Percentiles rank a stretch among this genome's conserved stretches.
Conservation (phyloP, 2,113 vertebrate genomes). For the Vidua chalybeata region DNA sequence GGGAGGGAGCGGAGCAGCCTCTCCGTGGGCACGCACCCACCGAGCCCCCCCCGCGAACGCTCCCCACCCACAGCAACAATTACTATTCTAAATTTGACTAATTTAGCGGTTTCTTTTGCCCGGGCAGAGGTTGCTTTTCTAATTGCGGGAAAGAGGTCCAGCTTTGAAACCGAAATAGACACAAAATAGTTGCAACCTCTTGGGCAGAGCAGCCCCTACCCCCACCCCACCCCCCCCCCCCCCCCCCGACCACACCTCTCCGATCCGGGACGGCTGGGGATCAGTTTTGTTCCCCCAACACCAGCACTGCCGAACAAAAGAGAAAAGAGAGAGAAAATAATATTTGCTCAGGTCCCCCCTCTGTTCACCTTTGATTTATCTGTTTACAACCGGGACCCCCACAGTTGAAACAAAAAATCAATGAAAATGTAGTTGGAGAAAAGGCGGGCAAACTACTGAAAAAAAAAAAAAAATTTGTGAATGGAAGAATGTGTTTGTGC, state of each 20-base stretch:
- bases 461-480: constrained; percentile 80
- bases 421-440: constrained; percentile 63
- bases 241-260: constrained; percentile 1
- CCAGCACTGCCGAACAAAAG: constrained; percentile 11
- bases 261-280: background rate
- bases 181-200: background rate
- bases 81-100: background rate
- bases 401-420: constrained; percentile 69
- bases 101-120: background rate
- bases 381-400: constrained; percentile 66
- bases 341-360: constrained; percentile 38
- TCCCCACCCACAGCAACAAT: background rate
- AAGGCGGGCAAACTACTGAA: constrained; percentile 75
- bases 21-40: background rate
- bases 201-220: background rate
- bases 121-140: background rate
- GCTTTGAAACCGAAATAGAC: background rate
- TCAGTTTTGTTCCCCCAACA: constrained; percentile 13
- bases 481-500: constrained; percentile 87
- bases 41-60: too few relatives aligned
- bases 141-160: background rate
- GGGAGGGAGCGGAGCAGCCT: background rate
- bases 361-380: constrained; percentile 66
- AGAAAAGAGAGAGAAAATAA: constrained; percentile 28
- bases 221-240: too few relatives aligned